A percentile compares a stretch with the other conserved stretches of the same genome.
phyloP scores from a whole-genome alignment of 2,888 invertebrate species.

The Monochamus alternatus region DNA sequence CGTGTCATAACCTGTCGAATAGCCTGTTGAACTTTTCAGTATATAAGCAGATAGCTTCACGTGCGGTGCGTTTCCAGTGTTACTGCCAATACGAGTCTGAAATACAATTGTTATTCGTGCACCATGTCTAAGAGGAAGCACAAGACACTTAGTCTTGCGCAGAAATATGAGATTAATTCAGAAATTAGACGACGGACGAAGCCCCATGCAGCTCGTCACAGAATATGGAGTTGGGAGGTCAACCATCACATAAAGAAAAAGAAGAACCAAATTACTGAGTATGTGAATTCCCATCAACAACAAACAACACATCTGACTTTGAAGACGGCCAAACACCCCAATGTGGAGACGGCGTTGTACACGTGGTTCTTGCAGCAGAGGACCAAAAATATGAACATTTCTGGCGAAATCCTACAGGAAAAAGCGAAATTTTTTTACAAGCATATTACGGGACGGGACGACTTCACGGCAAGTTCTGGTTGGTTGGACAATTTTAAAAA shows the following conservation, averaged over 20 bases:
- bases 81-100: too few species aligned
- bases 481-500: conserved; percentile 47
- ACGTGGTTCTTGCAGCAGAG: conserved; percentile 38
- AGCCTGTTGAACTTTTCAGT: too few species aligned
- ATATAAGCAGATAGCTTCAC: too few species aligned
- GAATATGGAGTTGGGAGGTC: conserved; percentile 28
- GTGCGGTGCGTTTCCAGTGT: too few species aligned
- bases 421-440: conserved; percentile 41
- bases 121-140: background rate
- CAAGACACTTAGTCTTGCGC: conserved; percentile 18
- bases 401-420: conserved; percentile 27
- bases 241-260: conserved; percentile 21
- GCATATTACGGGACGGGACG: conserved; percentile 34
- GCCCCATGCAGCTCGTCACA: background rate
- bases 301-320: background rate
- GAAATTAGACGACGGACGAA: too few species aligned
- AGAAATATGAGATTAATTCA: background rate
- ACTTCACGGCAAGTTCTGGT: conserved; percentile 43
- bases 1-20: too few species aligned
- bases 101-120: too few species aligned
- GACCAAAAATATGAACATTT: conserved; percentile 16
- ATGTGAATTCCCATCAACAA: too few species aligned
- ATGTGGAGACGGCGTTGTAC: conserved; percentile 35
- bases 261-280: background rate
- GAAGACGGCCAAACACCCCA: background rate